phyloP scores from a whole-genome alignment of 2,113 vertebrate species.

The Octodon degus region DNA sequence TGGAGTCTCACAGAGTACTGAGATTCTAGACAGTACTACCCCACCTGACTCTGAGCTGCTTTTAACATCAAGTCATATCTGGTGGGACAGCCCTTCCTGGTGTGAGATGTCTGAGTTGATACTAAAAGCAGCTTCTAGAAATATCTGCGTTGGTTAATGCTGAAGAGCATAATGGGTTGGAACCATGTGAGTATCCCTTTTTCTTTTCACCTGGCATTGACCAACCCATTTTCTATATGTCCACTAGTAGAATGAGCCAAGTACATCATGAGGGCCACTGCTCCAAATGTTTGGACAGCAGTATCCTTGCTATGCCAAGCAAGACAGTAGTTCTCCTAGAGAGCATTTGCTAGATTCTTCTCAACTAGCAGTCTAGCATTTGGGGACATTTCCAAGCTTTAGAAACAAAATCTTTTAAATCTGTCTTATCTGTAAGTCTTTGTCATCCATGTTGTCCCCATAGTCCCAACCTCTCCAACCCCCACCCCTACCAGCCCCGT shows the following conservation, averaged over 20 bases:
- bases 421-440: background rate
- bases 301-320: background rate
- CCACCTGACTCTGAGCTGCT: background rate
- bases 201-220: background rate
- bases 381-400: conserved; percentile 5
- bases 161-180: background rate
- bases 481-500: background rate
- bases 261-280: background rate
- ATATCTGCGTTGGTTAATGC: background rate
- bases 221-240: background rate
- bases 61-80: background rate
- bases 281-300: background rate
- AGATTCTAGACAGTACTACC: background rate
- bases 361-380: background rate
- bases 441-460: background rate
- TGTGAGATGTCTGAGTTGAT: background rate
- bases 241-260: background rate
- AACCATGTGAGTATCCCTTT: conserved; percentile 1
- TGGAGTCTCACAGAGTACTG: background rate
- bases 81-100: background rate
- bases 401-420: conserved; percentile 28
- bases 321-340: background rate
- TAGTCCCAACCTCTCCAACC: background rate
- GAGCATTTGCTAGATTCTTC: background rate
- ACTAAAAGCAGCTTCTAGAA: conserved; percentile 32